Conservation (phyloP, 1,140 invertebrate species). For the Zaprionus kolodkinae region DNA sequence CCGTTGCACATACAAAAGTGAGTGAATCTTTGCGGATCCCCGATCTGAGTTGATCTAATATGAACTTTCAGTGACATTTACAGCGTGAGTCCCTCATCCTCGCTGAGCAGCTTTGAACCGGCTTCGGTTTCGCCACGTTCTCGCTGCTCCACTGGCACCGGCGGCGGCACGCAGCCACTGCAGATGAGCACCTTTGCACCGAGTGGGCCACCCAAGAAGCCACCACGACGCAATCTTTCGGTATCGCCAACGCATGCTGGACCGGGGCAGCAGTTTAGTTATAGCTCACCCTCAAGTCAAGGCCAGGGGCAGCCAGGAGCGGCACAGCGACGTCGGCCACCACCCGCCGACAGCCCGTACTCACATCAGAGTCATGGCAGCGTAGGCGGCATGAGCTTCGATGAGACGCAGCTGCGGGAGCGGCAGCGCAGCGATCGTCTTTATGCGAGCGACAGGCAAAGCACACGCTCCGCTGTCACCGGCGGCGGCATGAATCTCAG, state of each 20-base stretch:
- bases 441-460: constrained; percentile 76
- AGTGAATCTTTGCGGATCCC: not conserved
- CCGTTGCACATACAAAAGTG: constrained; percentile 76
- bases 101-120: constrained; percentile 84
- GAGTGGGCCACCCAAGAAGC: constrained; percentile 93
- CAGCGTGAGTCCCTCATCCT: constrained; percentile 80
- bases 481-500: constrained; percentile 67
- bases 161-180: constrained; percentile 55
- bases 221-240: constrained; percentile 92
- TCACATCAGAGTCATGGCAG: constrained; percentile 79
- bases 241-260: constrained; percentile 88
- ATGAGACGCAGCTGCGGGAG: constrained; percentile 73
- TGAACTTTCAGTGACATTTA: constrained; percentile 56
- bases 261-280: constrained; percentile 68
- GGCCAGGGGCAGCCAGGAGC: constrained; percentile 38
- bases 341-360: constrained; percentile 73
- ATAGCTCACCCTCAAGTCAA: constrained; percentile 76
- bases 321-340: constrained; percentile 49
- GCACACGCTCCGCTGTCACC: constrained; percentile 63
- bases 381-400: constrained; percentile 79
- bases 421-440: constrained; percentile 71
- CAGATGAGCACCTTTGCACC: constrained; percentile 84
- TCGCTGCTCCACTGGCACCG: constrained; percentile 71
- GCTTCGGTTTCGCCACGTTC: constrained; percentile 82
- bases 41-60: not conserved